Percentiles rank a stretch among this genome's conserved stretches.
phyloP scores from a whole-genome alignment of 30 jellyfish, hydroid and myxozoan species.

The Aurelia aurita complex sp. Pacific region DNA sequence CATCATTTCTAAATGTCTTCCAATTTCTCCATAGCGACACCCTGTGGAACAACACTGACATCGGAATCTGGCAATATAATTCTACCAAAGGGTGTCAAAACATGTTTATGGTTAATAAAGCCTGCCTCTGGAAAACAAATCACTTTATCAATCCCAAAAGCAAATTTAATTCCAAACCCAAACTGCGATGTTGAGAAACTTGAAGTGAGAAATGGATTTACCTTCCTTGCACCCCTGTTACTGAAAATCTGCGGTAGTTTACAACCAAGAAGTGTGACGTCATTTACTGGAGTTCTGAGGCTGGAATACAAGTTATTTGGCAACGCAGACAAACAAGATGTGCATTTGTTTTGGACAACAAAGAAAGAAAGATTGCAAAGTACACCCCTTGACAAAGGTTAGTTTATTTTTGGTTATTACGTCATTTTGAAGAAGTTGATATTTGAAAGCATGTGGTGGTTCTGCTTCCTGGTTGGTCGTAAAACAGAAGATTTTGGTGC shows the following conservation, averaged over 20 bases:
- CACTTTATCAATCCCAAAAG: constrained; percentile 47
- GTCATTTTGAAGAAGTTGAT: no score
- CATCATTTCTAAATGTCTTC: no score
- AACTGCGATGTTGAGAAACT: constrained; percentile 46
- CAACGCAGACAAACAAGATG: constrained; percentile 16
- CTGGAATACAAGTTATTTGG: constrained; percentile 26
- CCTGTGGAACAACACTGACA: constrained; percentile 53
- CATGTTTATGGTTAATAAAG: constrained; percentile 61
- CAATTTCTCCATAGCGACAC: constrained; percentile 18
- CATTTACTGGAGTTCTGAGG: constrained; percentile 45
- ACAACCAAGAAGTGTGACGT: constrained; percentile 27
- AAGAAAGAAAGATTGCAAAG: neutral
- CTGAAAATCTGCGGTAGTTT: constrained; percentile 53
- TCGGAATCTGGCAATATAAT: constrained; percentile 48
- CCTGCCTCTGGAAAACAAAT: constrained; percentile 43
- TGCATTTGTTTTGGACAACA: constrained; percentile 42
- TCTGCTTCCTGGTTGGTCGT: no score
- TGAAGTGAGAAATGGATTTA: constrained; percentile 54
- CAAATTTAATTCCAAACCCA: constrained; percentile 51
- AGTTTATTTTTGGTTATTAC: no score
- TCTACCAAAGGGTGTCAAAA: constrained; percentile 24
- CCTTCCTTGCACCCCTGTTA: constrained; percentile 63
- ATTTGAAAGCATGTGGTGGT: no score
- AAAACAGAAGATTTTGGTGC: no score
- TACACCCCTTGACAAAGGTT: no score